A percentile compares a stretch with the other conserved stretches of the same genome.
phyloP scores from a whole-genome alignment of 2,888 invertebrate genomes.

The Drosophila maculinotata region DNA sequence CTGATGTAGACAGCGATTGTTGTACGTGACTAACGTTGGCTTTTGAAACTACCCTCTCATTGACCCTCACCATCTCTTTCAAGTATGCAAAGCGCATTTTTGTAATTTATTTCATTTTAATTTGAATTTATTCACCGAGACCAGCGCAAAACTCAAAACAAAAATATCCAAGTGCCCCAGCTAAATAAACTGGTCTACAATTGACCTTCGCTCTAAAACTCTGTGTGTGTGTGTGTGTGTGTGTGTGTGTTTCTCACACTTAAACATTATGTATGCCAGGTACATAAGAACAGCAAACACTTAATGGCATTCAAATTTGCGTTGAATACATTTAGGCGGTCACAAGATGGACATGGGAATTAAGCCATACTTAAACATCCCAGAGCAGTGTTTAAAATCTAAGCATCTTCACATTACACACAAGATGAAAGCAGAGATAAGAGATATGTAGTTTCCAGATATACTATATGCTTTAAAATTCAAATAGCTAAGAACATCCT shows the following conservation, averaged over 20 bases:
- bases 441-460: too few relatives aligned
- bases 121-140: conserved; percentile 65
- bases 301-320: conserved; percentile 40
- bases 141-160: conserved; percentile 14
- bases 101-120: conserved; percentile 70
- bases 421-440: too few relatives aligned
- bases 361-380: too few relatives aligned
- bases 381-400: too few relatives aligned
- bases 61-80: not conserved
- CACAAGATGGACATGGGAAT: too few relatives aligned
- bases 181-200: conserved; percentile 43
- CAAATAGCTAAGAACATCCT: too few relatives aligned
- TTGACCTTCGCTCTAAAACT: conserved; percentile 48
- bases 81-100: conserved; percentile 33
- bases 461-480: too few relatives aligned
- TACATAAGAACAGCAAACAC: conserved; percentile 23
- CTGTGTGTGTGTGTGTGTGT: conserved; percentile 7
- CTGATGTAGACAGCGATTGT: conserved; percentile 43
- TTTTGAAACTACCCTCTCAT: conserved; percentile 18
- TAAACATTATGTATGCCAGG: conserved; percentile 9
- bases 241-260: too few relatives aligned
- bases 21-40: conserved; percentile 65
- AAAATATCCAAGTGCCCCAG: conserved; percentile 7
- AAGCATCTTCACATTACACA: too few relatives aligned
- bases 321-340: conserved; percentile 53